phyloP scores from a whole-genome alignment of 1,140 invertebrate species.

The Polyergus mexicanus region DNA sequence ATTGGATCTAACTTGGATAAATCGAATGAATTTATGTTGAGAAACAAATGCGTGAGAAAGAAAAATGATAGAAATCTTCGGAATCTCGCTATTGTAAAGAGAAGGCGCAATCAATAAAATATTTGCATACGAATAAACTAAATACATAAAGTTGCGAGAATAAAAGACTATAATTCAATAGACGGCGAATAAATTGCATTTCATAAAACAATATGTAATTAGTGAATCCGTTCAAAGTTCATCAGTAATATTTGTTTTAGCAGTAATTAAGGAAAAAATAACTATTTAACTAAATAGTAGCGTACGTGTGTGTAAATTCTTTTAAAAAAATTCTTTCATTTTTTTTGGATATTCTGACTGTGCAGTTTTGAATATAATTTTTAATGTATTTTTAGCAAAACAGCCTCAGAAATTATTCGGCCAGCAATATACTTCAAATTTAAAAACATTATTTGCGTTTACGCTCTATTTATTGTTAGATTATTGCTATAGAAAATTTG shows the following conservation, averaged over 20 bases:
- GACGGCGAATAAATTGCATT: neutral
- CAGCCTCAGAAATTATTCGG: neutral
- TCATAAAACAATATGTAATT: slow-evolving; percentile 13
- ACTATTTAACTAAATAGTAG: too few relatives aligned
- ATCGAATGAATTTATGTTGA: slow-evolving; percentile 40
- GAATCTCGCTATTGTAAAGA: neutral
- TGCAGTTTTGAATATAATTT: neutral
- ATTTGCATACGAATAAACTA: slow-evolving; percentile 21
- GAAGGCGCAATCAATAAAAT: slow-evolving; percentile 21
- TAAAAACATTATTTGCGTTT: neutral
- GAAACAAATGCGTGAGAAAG: slow-evolving; percentile 44
- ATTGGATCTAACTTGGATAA: slow-evolving; percentile 46
- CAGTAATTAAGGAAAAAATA: neutral
- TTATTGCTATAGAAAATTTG: neutral
- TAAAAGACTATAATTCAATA: neutral
- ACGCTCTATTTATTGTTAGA: neutral
- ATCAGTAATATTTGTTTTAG: slow-evolving; percentile 1
- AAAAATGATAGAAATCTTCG: neutral
- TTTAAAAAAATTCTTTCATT: neutral
- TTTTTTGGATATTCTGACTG: neutral
- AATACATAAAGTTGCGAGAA: neutral
- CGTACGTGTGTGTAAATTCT: too few relatives aligned
- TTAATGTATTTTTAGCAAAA: neutral
- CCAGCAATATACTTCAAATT: too few relatives aligned
- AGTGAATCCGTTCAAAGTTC: neutral